A percentile compares a stretch with the other conserved stretches of the same genome.
Evolutionary conservation across 2,113 vertebrate species (phyloP).

Genomic region (rat (Rattus norvegicus)): DNA sequence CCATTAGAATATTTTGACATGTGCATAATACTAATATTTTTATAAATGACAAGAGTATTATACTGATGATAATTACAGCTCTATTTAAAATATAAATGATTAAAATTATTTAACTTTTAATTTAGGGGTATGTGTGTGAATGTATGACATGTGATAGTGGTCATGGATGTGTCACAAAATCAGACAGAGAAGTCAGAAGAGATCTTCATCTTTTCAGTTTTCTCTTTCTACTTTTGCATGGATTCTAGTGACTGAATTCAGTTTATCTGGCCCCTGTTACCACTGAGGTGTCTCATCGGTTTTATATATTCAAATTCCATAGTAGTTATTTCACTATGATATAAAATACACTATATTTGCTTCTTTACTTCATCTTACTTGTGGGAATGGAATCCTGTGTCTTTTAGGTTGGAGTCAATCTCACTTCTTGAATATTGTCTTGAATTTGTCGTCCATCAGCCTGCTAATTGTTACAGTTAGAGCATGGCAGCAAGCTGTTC

Average conservation of each 20-base stretch:
- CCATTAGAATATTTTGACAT: background rate
- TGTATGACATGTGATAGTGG: background rate
- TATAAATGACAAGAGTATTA: background rate
- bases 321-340: background rate
- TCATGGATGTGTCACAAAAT: background rate
- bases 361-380: no score
- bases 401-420: background rate
- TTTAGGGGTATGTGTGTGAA: background rate
- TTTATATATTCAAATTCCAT: background rate
- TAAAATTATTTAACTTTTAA: background rate
- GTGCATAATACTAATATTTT: background rate
- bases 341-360: background rate
- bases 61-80: background rate
- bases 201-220: background rate
- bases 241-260: background rate
- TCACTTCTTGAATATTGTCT: background rate
- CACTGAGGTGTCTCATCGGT: background rate
- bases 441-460: background rate
- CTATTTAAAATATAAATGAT: background rate
- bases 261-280: no score
- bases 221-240: background rate
- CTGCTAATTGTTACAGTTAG: background rate
- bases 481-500: accelerated
- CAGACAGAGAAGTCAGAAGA: background rate
- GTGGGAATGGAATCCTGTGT: no score